Evolutionary conservation across 1,140 invertebrate genomes (phyloP).

Genomic region (Venustaconcha ellipsiformis): DNA sequence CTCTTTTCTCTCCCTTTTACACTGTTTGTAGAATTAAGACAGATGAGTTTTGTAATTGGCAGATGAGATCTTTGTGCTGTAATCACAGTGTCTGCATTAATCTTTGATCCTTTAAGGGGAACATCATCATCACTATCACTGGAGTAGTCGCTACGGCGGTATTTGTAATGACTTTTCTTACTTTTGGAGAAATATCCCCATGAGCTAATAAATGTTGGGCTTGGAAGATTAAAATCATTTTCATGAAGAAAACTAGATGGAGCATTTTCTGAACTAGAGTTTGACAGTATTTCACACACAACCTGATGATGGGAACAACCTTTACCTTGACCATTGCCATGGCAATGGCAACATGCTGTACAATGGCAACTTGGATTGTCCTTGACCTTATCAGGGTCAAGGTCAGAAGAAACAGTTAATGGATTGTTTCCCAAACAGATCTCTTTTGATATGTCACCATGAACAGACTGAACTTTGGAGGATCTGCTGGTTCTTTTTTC

Average conservation of each 20-base stretch:
- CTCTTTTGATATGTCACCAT: too few relatives aligned
- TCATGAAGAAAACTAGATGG: neutral
- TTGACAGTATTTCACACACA: constrained; percentile 28
- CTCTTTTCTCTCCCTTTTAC: neutral
- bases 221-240: constrained; percentile 15
- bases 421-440: too few relatives aligned
- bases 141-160: constrained; percentile 59
- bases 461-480: too few relatives aligned
- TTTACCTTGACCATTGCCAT: constrained; percentile 23
- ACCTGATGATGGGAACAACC: constrained; percentile 12
- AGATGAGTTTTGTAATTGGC: constrained; percentile 25
- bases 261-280: constrained; percentile 12
- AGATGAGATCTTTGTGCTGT: constrained; percentile 47
- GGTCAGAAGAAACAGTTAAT: too few relatives aligned
- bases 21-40: constrained; percentile 16
- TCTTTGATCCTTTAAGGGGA: neutral
- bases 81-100: constrained; percentile 9
- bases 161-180: constrained; percentile 54
- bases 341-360: constrained; percentile 29
- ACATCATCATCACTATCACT: constrained; percentile 62
- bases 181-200: constrained; percentile 61
- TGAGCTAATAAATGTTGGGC: constrained; percentile 43
- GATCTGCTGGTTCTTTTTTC: too few relatives aligned
- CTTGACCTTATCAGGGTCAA: too few relatives aligned
- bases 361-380: constrained; percentile 10